phyloP scores from a whole-genome alignment of 2,888 invertebrate genomes.

The Pediacus dermestoides region DNA sequence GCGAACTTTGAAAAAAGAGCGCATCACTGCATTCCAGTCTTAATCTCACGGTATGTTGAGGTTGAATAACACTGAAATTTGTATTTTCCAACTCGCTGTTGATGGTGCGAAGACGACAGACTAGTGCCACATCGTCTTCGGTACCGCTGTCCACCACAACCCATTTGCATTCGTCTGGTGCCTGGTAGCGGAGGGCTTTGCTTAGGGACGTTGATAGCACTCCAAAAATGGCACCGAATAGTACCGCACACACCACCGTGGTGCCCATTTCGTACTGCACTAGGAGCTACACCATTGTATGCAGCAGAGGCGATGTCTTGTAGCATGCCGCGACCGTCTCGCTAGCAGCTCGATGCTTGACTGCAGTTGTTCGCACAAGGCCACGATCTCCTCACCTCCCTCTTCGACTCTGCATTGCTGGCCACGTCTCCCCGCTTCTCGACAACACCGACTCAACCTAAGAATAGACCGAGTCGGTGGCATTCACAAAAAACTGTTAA shows the following conservation, averaged over 20 bases:
- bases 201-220: conserved; percentile 60
- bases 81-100: conserved; percentile 79
- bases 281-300: conserved; percentile 41
- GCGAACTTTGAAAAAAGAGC: conserved; percentile 74
- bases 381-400: conserved; percentile 48
- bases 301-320: conserved; percentile 33
- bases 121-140: conserved; percentile 65
- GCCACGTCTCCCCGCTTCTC: conserved; percentile 37
- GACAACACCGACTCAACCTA: conserved; percentile 40
- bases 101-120: conserved; percentile 71
- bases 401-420: conserved; percentile 23
- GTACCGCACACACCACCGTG: conserved; percentile 57
- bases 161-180: conserved; percentile 80
- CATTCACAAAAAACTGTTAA: conserved; percentile 46
- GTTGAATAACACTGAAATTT: conserved; percentile 79
- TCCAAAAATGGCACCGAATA: conserved; percentile 60
- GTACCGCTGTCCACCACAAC: conserved; percentile 64
- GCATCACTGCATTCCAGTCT: conserved; percentile 77
- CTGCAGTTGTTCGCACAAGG: conserved; percentile 50
- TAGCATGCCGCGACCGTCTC: conserved; percentile 54
- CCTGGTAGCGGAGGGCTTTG: conserved; percentile 66
- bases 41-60: conserved; percentile 73
- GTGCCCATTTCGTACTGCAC: conserved; percentile 47
- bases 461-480: conserved; percentile 51
- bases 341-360: conserved; percentile 58